Percentiles rank a stretch among this genome's conserved stretches.
Conservation (phyloP, 1,140 invertebrate species). For the Prorops nasuta region DNA sequence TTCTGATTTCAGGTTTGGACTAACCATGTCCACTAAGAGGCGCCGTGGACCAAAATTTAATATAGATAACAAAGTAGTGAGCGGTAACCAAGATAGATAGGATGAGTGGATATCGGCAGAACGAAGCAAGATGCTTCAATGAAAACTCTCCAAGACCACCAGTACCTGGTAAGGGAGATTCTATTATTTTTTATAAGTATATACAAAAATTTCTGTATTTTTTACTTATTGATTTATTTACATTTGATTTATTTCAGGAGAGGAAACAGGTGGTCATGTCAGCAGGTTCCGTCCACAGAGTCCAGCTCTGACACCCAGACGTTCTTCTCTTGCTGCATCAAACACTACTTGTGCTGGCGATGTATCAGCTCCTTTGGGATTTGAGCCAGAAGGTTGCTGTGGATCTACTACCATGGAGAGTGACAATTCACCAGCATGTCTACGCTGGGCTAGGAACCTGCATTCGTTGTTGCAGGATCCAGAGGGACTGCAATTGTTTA, state of each 20-base stretch:
- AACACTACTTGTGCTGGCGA: slow-evolving; percentile 44
- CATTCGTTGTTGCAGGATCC: slow-evolving; percentile 78
- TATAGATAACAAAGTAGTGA: slow-evolving; percentile 49
- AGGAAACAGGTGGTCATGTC: slow-evolving; percentile 51
- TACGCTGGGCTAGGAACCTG: slow-evolving; percentile 83
- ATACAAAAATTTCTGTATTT: neutral
- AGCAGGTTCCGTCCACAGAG: slow-evolving; percentile 47
- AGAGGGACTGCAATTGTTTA: slow-evolving; percentile 83
- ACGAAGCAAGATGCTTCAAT: slow-evolving; percentile 56
- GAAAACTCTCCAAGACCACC: slow-evolving; percentile 59
- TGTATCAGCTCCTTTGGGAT: slow-evolving; percentile 57
- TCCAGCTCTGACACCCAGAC: slow-evolving; percentile 54
- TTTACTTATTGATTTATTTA: slow-evolving; percentile 8
- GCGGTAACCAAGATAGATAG: slow-evolving; percentile 54
- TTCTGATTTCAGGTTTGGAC: slow-evolving; percentile 46
- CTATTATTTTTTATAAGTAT: slow-evolving; percentile 1
- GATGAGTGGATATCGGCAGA: slow-evolving; percentile 54
- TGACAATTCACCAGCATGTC: slow-evolving; percentile 72
- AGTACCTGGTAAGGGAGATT: slow-evolving; percentile 50
- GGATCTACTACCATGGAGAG: slow-evolving; percentile 51
- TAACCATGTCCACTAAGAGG: slow-evolving; percentile 57
- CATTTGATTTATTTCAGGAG: slow-evolving; percentile 38
- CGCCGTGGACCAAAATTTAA: slow-evolving; percentile 50
- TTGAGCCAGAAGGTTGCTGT: slow-evolving; percentile 58
- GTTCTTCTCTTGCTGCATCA: slow-evolving; percentile 44